phyloP scores from a whole-genome alignment of 2,888 invertebrate genomes.

The Atrina japonica region DNA sequence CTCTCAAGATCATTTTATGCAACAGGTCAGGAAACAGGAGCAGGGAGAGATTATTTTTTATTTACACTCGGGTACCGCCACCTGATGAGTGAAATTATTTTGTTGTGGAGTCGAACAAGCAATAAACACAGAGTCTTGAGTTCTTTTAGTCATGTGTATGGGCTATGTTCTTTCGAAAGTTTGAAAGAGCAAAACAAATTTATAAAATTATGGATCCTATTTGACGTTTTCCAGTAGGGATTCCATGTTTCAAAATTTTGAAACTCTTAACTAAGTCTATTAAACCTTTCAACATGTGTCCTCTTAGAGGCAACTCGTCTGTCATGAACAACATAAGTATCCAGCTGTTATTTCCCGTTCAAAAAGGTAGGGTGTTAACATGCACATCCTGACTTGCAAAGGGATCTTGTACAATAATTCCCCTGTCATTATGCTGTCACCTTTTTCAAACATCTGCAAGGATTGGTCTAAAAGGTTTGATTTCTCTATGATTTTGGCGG shows the following conservation, averaged over 20 bases:
- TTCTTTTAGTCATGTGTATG: not conserved
- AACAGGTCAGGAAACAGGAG: no score
- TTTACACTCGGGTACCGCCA: no score
- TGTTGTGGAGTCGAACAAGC: no score
- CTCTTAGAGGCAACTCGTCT: slow-evolving; percentile 41
- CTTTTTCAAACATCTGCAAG: slow-evolving; percentile 30
- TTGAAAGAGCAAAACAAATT: slow-evolving; percentile 26
- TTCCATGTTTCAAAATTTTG: slow-evolving; percentile 38
- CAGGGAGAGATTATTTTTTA: no score
- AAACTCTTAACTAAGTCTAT: slow-evolving; percentile 43
- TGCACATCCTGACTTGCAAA: slow-evolving; percentile 48
- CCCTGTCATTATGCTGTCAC: slow-evolving; percentile 52
- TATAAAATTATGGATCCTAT: slow-evolving; percentile 16
- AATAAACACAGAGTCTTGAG: no score
- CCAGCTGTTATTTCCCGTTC: slow-evolving; percentile 51
- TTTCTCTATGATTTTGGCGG: slow-evolving; percentile 28
- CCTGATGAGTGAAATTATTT: no score
- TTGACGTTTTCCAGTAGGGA: slow-evolving; percentile 10
- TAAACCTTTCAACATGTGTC: slow-evolving; percentile 45
- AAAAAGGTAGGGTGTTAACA: slow-evolving; percentile 55
- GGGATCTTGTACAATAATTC: slow-evolving; percentile 56
- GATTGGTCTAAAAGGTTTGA: no score
- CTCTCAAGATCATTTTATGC: no score
- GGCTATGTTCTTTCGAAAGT: not conserved
- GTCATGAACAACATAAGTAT: slow-evolving; percentile 47